phyloP scores from a whole-genome alignment of 2,113 vertebrate species.

The Ammodytes marinus region DNA sequence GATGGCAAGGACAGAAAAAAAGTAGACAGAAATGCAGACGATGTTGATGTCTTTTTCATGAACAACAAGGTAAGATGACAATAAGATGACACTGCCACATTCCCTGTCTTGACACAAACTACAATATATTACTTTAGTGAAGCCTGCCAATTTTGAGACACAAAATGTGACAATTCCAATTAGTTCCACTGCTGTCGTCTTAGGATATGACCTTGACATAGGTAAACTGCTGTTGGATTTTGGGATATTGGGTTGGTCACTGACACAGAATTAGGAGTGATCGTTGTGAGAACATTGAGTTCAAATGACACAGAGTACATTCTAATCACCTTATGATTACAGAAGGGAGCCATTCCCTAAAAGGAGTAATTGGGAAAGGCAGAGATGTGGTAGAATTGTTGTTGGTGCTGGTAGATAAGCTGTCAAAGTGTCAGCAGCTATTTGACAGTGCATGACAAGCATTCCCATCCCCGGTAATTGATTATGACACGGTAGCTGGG shows the following conservation, averaged over 20 bases:
- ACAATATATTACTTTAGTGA: slow-evolving; percentile 24
- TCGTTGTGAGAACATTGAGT: neutral
- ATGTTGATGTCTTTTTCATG: too few species aligned
- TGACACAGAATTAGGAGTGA: neutral
- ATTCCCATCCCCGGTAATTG: slow-evolving; percentile 46
- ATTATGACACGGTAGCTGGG: slow-evolving; percentile 45
- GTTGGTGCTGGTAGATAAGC: slow-evolving; percentile 37
- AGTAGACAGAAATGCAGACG: too few species aligned
- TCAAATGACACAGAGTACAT: slow-evolving; percentile 19
- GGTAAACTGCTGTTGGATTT: neutral
- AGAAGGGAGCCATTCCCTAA: slow-evolving; percentile 8
- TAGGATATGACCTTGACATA: neutral
- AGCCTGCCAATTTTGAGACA: slow-evolving; percentile 7
- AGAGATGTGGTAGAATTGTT: slow-evolving; percentile 44
- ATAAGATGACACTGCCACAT: slow-evolving; percentile 18
- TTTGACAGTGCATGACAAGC: slow-evolving; percentile 47
- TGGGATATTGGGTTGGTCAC: neutral
- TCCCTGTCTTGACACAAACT: neutral
- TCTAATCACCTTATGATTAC: slow-evolving; percentile 35
- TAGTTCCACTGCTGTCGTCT: neutral
- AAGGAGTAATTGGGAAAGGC: slow-evolving; percentile 34
- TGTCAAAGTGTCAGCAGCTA: slow-evolving; percentile 62
- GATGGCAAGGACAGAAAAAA: too few species aligned
- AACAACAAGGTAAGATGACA: too few species aligned
- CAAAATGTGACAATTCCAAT: neutral